Evolutionary conservation across 2,888 invertebrate genomes (phyloP), one percentile per base, ranked within the genome.

Genomic region (Melanostoma mellinum): DNA sequence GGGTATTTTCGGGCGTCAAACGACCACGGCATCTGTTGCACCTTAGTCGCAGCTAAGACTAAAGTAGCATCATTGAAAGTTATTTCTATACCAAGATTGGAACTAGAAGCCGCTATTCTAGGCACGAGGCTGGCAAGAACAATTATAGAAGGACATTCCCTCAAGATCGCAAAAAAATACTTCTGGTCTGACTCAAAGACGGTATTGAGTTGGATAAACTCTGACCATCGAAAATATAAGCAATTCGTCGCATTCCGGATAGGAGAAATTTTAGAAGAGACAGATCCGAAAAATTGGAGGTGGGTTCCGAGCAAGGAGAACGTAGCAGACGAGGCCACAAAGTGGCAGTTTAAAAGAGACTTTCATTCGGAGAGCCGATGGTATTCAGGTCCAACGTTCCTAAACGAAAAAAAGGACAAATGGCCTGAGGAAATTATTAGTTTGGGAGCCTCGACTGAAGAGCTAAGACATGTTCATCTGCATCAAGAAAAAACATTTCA

Each of bases 151-250:
- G 8, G 32, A 1, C 65, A 74, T 5, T 50, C 58, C 5, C 30
- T 74, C 3, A 20, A 20, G 6, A 20, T 78, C 0, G 1, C n/a
- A 32, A 35, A 8, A n/a, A 8, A 42, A 38, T 38, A 53, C 8
- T 44, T 65, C 33, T 73, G 73, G 78, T 42, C 61, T n/a, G 71
- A 71, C n/a, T 77, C 77, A 4, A 38, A 38, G 30, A 44, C 50
- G 8, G 76, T 77, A 3, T 30, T 71, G 9, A 36, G 50, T 1
- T 80, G 74, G 61, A 75, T 75, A 10, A 68, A 42, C 2, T 74
- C 68, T 2, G 10, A 60, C 2, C 53, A 79, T 38, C n/a, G 44
- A 2, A 67, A 52, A n/a, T 68, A 71, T 20, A 85, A 85, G 48
- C 40, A 63, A 5, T 72, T 63, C 35, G 67, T 74, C 6, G 55